These are phyloP conservation scores for Drosophila ironensis DNA, from an alignment of 1,140 invertebrate genomes.

Conservation along the genomic window DNA sequence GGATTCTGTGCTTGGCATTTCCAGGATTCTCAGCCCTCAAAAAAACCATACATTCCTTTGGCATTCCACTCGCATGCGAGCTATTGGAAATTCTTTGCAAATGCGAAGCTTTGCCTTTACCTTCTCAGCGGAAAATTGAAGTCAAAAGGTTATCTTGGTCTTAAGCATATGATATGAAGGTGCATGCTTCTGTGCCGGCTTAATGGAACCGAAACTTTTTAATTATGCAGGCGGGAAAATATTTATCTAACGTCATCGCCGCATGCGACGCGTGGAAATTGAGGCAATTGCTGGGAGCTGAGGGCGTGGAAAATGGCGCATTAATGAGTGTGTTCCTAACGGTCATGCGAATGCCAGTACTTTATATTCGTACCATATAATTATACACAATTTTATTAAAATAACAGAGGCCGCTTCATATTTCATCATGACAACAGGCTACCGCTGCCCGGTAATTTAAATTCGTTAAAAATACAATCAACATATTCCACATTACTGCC, in stretches of 20 bases:
- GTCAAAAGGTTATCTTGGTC: too few relatives aligned
- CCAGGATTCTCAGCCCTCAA: background rate
- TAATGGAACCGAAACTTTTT: constrained; percentile 8
- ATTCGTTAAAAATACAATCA: too few relatives aligned
- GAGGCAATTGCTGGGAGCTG: constrained; percentile 17
- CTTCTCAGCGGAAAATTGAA: too few relatives aligned
- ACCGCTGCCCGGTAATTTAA: too few relatives aligned
- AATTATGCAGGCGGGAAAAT: constrained; percentile 38
- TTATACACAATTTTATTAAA: background rate
- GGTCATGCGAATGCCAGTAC: constrained; percentile 2
- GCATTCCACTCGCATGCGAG: background rate
- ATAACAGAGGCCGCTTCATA: background rate
- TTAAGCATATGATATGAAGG: too few relatives aligned
- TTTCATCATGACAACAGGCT: too few relatives aligned
- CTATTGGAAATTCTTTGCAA: too few relatives aligned
- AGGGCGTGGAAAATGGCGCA: background rate
- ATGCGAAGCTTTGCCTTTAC: too few relatives aligned
- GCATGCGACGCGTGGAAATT: constrained; percentile 38
- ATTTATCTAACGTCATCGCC: constrained; percentile 32
- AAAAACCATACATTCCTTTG: background rate
- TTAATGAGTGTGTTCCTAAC: constrained; percentile 24
- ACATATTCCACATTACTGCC: too few relatives aligned
- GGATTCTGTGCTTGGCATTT: background rate
- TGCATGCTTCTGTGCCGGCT: background rate
- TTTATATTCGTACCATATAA: too few relatives aligned